These are phyloP conservation scores for Molossus alvarezi DNA, from an alignment of 2,797 vertebrate species.

Conservation along the genomic window DNA sequence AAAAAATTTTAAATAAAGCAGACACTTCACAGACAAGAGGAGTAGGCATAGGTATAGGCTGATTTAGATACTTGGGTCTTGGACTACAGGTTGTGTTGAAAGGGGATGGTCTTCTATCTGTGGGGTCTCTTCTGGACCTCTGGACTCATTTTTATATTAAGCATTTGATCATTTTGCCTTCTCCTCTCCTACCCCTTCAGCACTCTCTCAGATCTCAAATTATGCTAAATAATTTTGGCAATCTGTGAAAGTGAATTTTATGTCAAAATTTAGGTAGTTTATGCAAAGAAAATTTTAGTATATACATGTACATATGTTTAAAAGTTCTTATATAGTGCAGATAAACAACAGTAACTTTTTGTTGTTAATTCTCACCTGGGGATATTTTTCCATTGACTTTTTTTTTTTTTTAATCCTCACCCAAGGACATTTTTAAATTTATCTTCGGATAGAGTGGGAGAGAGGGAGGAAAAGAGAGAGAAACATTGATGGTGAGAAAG, in stretches of 20 bases:
- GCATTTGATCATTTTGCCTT: not conserved
- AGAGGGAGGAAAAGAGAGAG: too few species aligned
- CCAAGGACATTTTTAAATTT: too few species aligned
- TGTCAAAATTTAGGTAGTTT: not conserved
- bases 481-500: too few species aligned
- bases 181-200: not conserved
- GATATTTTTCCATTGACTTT: too few species aligned
- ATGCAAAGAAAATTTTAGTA: not conserved
- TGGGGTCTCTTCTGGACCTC: not conserved
- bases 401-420: too few species aligned
- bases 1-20: too few species aligned
- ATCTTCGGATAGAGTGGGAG: too few species aligned
- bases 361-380: too few species aligned
- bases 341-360: not conserved
- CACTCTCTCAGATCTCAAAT: not conserved
- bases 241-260: not conserved
- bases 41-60: fast-evolving
- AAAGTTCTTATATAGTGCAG: not conserved
- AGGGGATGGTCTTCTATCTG: not conserved
- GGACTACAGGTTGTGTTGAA: not conserved
- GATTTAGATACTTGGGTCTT: not conserved
- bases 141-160: not conserved
- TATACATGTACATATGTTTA: not conserved
- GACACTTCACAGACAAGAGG: not conserved
- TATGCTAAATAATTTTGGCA: not conserved